Evolutionary conservation across 2,888 invertebrate species (phyloP).

Genomic region (Tenthredo mesomela): DNA sequence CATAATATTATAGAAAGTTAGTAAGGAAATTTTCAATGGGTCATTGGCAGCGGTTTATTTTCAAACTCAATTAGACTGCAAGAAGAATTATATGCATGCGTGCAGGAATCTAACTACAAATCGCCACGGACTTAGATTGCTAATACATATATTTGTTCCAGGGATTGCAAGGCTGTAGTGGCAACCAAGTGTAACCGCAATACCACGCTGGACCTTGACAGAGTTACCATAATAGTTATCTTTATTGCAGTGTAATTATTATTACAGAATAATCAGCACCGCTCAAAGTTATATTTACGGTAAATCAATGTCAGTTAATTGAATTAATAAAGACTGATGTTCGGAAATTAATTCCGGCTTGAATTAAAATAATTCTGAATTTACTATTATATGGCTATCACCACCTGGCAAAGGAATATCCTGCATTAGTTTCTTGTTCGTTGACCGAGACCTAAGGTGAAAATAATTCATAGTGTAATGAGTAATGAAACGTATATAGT

Average conservation of each 20-base stretch:
- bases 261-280: constrained; percentile 25
- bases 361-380: neutral
- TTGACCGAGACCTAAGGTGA: neutral
- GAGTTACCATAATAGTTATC: constrained; percentile 52
- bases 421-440: neutral
- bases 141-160: neutral
- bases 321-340: neutral
- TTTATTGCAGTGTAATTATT: constrained; percentile 42
- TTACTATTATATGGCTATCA: neutral
- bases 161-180: constrained; percentile 17
- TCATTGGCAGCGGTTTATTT: neutral
- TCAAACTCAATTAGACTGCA: neutral
- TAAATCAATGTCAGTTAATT: constrained; percentile 30
- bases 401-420: neutral
- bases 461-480: neutral
- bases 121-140: neutral
- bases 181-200: constrained; percentile 38
- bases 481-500: neutral
- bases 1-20: neutral
- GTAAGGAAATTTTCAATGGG: neutral
- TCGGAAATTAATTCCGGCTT: neutral
- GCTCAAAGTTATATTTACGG: constrained; percentile 25
- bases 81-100: neutral
- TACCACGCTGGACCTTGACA: constrained; percentile 49
- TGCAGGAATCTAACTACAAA: neutral